These are phyloP conservation scores for Drosophila quasianomalipes DNA, from an alignment of 2,888 invertebrate genomes.

Conservation along the genomic window DNA sequence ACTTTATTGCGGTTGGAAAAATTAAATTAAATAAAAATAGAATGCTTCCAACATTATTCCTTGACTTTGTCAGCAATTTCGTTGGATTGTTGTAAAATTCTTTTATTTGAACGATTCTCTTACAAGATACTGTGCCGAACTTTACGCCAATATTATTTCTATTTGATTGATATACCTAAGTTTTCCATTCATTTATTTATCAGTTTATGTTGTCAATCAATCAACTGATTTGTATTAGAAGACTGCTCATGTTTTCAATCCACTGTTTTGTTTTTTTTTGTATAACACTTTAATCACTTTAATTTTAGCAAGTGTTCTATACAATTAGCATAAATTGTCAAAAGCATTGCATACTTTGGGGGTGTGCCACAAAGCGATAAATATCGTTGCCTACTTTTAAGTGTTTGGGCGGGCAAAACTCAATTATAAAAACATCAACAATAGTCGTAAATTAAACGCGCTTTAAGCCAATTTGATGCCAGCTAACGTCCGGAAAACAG, in stretches of 20 bases:
- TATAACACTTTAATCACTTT: neutral
- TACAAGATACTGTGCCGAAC: too few species aligned
- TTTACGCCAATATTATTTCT: accelerated
- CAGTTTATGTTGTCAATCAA: neutral
- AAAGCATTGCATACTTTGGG: slow-evolving; percentile 28
- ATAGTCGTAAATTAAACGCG: slow-evolving; percentile 61
- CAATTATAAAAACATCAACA: slow-evolving; percentile 43
- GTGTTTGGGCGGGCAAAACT: slow-evolving; percentile 17
- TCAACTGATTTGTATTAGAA: neutral
- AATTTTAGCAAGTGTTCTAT: neutral
- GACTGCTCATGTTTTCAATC: neutral
- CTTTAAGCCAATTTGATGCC: slow-evolving; percentile 48
- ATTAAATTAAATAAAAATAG: too few species aligned
- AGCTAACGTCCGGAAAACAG: slow-evolving; percentile 55
- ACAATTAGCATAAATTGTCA: neutral
- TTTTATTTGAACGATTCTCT: too few species aligned
- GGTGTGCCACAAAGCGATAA: slow-evolving; percentile 12
- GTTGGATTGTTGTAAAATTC: neutral
- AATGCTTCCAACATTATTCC: too few species aligned
- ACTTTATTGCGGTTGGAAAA: too few species aligned
- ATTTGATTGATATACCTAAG: neutral
- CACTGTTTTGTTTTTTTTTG: too few species aligned
- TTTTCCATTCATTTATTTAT: neutral
- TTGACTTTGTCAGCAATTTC: neutral
- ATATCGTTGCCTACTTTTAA: slow-evolving; percentile 38